Conservation (phyloP, 2,113 vertebrate genomes). For the Bombycilla garrulus region DNA sequence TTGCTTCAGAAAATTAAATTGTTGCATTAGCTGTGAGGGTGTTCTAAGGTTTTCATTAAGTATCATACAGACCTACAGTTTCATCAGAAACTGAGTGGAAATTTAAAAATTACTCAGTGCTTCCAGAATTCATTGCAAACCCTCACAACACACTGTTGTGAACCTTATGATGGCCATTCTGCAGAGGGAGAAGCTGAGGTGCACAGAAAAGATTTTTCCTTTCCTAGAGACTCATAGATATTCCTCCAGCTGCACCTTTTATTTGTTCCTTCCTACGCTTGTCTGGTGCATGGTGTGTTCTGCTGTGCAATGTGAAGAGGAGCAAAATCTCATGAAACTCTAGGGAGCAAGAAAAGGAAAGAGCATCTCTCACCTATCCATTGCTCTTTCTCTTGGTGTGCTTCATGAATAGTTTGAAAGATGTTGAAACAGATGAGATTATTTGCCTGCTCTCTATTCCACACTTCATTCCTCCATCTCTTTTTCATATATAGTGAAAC, state of each 20-base stretch:
- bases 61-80: neutral
- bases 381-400: neutral
- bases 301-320: neutral
- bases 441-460: neutral
- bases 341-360: neutral
- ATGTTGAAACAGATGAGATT: neutral
- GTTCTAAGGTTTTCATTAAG: slow-evolving; percentile 6
- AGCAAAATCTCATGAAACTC: slow-evolving; percentile 12
- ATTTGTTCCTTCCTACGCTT: neutral
- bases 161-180: neutral
- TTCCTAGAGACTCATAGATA: neutral
- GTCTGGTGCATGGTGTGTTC: neutral
- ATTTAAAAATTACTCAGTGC: neutral
- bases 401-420: neutral
- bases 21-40: neutral
- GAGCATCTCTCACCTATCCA: neutral
- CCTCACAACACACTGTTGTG: neutral
- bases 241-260: neutral
- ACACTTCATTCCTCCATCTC: neutral
- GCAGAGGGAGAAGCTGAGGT: neutral
- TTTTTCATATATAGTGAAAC: neutral
- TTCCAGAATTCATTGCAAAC: neutral
- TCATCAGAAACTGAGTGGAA: neutral
- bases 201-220: neutral
- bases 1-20: slow-evolving; percentile 14